Conservation (phyloP, 2,113 vertebrate genomes). For the Ictidomys tridecemlineatus region DNA sequence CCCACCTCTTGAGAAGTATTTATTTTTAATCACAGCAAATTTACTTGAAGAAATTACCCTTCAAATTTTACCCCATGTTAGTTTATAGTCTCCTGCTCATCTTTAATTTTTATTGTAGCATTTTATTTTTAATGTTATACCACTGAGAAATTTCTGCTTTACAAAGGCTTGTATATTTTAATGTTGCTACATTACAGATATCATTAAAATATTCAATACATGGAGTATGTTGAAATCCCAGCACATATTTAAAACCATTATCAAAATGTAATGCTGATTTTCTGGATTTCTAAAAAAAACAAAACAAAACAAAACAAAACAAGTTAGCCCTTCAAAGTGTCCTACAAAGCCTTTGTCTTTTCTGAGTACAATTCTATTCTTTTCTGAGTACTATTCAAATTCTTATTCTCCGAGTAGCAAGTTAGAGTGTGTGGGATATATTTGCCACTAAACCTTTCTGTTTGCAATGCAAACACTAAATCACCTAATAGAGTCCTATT, state of each 20-base stretch:
- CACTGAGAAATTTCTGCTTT: not conserved
- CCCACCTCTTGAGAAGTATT: not conserved
- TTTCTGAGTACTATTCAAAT: not conserved
- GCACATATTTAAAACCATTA: not conserved
- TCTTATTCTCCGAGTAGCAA: constrained; percentile 44
- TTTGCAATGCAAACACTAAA: constrained; percentile 52
- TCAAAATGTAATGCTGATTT: constrained; percentile 13
- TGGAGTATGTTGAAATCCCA: not conserved
- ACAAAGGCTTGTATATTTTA: constrained; percentile 7
- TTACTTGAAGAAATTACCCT: not conserved
- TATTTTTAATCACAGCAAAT: constrained; percentile 52
- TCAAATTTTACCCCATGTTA: not conserved
- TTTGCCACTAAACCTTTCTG: constrained; percentile 49
- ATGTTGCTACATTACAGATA: not conserved
- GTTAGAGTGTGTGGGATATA: not conserved
- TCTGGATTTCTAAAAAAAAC: not conserved
- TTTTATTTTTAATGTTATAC: not conserved
- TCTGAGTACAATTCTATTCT: too few species aligned
- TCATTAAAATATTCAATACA: constrained; percentile 2
- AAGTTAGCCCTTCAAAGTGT: not conserved
- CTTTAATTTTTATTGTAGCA: not conserved
- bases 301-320: too few species aligned
- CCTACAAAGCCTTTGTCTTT: not conserved
- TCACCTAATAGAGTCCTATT: constrained; percentile 30
- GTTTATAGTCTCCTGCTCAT: not conserved